Evolutionary conservation across 2,113 vertebrate species (phyloP).

Genomic region (Heteronetta atricapilla): DNA sequence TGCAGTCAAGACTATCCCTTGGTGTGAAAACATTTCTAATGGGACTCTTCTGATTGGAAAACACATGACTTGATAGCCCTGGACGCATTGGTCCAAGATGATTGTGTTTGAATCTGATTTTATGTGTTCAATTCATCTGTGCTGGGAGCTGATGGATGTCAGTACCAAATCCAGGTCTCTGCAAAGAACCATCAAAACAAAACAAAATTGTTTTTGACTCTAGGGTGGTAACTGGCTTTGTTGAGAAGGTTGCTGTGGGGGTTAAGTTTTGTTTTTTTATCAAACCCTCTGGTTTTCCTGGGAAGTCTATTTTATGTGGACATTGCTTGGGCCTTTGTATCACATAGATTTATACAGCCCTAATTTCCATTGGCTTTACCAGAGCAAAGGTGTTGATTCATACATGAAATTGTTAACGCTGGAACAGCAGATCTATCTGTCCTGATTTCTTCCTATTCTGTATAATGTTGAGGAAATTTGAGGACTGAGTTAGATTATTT

Average conservation of each 20-base stretch:
- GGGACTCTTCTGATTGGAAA: background rate
- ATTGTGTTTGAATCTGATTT: background rate
- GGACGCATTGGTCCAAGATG: background rate
- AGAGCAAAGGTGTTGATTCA: background rate
- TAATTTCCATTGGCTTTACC: background rate
- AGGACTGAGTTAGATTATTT: background rate
- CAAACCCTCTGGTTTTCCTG: background rate
- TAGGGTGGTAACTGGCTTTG: background rate
- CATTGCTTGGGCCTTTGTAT: background rate
- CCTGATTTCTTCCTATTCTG: background rate
- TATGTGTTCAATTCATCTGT: background rate
- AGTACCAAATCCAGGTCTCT: background rate
- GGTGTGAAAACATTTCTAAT: background rate
- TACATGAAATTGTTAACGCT: background rate
- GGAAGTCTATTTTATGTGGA: background rate
- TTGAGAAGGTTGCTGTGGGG: background rate
- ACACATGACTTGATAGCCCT: background rate
- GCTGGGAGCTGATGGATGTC: background rate
- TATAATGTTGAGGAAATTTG: background rate
- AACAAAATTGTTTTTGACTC: background rate
- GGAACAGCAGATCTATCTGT: background rate
- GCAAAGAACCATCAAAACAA: background rate
- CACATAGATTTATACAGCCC: background rate
- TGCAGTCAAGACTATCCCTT: background rate
- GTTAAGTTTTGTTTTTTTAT: background rate